These are phyloP conservation scores for Coryphaenoides rupestris DNA, from an alignment of 2,113 vertebrate species.

Conservation along the genomic window DNA sequence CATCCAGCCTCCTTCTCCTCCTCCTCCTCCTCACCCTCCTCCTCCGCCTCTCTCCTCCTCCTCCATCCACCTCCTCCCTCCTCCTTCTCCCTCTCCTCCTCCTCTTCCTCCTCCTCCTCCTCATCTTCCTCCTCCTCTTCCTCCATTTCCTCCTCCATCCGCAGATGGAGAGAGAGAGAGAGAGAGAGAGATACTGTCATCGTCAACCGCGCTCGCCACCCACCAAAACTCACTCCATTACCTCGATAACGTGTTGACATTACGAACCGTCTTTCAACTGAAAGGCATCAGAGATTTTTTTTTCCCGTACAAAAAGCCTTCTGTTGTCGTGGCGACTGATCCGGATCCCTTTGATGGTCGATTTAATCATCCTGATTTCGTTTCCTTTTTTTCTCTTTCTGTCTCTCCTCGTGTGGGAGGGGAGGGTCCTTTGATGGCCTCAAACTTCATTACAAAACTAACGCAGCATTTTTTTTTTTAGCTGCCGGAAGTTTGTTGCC, in stretches of 20 bases:
- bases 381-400: not conserved
- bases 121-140: conserved; percentile 28
- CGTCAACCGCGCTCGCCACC: conserved; percentile 37
- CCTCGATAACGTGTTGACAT: conserved; percentile 5
- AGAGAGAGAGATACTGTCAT: conserved; percentile 26
- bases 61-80: too few relatives aligned
- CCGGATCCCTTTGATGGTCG: conserved; percentile 13
- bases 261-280: not conserved
- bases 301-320: not conserved
- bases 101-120: too few relatives aligned
- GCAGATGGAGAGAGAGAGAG: too few relatives aligned
- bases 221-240: conserved; percentile 29
- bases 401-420: too few relatives aligned
- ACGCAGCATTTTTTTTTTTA: not conserved
- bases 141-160: conserved; percentile 33
- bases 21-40: too few relatives aligned
- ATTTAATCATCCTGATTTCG: conserved; percentile 2
- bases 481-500: not conserved
- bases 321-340: not conserved
- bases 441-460: not conserved
- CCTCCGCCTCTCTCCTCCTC: too few relatives aligned
- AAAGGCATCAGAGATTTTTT: conserved; percentile 13
- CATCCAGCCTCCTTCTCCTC: too few relatives aligned
- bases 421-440: too few relatives aligned
- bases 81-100: too few relatives aligned